A percentile compares a stretch with the other conserved stretches of the same genome.
phyloP scores from a whole-genome alignment of 1,140 invertebrate species.

The Megathymus violae region DNA sequence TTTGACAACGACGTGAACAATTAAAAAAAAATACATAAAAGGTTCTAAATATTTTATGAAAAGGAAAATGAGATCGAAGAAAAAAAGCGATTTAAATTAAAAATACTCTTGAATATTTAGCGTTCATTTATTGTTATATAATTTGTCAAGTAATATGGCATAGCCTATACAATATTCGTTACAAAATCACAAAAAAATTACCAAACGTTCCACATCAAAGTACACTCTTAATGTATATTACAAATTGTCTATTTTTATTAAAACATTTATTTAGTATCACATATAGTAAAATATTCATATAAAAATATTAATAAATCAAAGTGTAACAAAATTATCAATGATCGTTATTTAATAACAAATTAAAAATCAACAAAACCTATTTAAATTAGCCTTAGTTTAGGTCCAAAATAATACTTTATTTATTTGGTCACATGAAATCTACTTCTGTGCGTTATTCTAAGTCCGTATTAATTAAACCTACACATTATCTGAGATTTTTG shows the following conservation, averaged over 20 bases:
- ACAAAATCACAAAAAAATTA: conserved; percentile 14
- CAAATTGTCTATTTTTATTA: background rate
- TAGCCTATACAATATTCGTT: conserved; percentile 23
- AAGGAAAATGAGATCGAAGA: too few species aligned
- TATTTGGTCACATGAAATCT: background rate
- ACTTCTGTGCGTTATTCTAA: background rate
- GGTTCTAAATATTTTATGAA: too few species aligned
- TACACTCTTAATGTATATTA: background rate
- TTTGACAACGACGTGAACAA: too few species aligned
- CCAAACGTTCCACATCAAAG: background rate
- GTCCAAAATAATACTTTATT: background rate
- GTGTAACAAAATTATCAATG: background rate
- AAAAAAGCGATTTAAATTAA: too few species aligned
- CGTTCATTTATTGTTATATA: background rate
- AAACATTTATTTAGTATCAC: background rate
- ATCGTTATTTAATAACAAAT: conserved; percentile 28
- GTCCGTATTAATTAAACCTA: too few species aligned
- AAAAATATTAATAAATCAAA: background rate
- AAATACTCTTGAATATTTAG: too few species aligned
- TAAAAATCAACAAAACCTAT: conserved; percentile 13
- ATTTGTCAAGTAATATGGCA: conserved; percentile 12
- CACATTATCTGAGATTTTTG: background rate
- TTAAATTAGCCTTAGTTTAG: background rate
- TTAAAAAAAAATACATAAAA: too few species aligned
- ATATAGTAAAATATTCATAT: background rate